phyloP scores from a whole-genome alignment of 2,888 invertebrate species.

The Tipula confusa region DNA sequence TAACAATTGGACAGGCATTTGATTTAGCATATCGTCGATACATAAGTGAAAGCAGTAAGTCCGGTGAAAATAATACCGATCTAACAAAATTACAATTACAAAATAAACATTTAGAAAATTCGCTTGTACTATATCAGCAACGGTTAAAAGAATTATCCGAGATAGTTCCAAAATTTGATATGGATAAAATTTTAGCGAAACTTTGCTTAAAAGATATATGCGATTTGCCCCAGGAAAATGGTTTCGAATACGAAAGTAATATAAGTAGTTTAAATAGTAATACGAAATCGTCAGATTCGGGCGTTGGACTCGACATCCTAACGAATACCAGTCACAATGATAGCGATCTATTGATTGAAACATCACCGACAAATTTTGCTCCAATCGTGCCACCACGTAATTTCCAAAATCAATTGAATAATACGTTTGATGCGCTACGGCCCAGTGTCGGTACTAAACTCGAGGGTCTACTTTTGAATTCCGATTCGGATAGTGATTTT shows the following conservation, averaged over 20 bases:
- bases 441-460: slow-evolving; percentile 72
- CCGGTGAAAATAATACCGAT: slow-evolving; percentile 61
- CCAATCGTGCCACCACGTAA: slow-evolving; percentile 49
- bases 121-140: slow-evolving; percentile 76
- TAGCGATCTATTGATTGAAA: slow-evolving; percentile 48
- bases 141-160: slow-evolving; percentile 65
- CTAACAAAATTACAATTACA: slow-evolving; percentile 78
- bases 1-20: slow-evolving; percentile 97
- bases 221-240: slow-evolving; percentile 47
- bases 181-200: slow-evolving; percentile 53
- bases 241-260: slow-evolving; percentile 34
- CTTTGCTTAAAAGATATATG: slow-evolving; percentile 55
- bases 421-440: slow-evolving; percentile 54
- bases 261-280: slow-evolving; percentile 44
- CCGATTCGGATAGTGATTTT: slow-evolving; percentile 80
- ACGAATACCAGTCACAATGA: slow-evolving; percentile 39
- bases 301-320: slow-evolving; percentile 43
- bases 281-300: slow-evolving; percentile 42
- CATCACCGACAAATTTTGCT: slow-evolving; percentile 44
- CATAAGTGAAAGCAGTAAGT: slow-evolving; percentile 85
- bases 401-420: slow-evolving; percentile 53
- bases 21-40: slow-evolving; percentile 95
- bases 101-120: slow-evolving; percentile 81
- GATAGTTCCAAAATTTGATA: slow-evolving; percentile 46
- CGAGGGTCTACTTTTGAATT: slow-evolving; percentile 69